Conservation (phyloP, 2,888 invertebrate species). For the Parascotia fuliginaria region DNA sequence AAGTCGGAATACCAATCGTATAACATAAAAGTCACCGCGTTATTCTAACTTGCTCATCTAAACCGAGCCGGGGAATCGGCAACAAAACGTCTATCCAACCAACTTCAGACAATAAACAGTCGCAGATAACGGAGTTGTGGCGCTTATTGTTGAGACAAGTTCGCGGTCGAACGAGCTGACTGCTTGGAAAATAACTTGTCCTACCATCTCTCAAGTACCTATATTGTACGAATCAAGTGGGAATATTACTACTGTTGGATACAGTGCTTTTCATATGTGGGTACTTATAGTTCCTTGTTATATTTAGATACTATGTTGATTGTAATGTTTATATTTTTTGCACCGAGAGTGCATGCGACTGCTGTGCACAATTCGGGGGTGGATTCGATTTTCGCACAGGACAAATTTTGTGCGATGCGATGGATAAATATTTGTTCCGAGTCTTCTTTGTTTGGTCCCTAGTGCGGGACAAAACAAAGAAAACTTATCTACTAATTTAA, state of each 20-base stretch:
- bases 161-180: constrained; percentile 40
- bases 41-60: constrained; percentile 75
- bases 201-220: constrained; percentile 33
- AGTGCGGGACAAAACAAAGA: too few species aligned
- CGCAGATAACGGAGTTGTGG: constrained; percentile 68
- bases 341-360: too few species aligned
- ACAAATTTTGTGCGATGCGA: too few species aligned
- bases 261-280: too few species aligned
- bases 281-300: too few species aligned
- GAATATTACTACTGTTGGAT: neutral
- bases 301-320: too few species aligned
- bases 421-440: too few species aligned
- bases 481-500: too few species aligned
- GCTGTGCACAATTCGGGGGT: too few species aligned
- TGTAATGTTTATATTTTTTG: too few species aligned
- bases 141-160: constrained; percentile 51
- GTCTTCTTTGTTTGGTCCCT: too few species aligned
- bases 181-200: constrained; percentile 61
- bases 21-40: constrained; percentile 47
- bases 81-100: constrained; percentile 75
- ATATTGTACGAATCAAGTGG: neutral
- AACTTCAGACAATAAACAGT: constrained; percentile 82
- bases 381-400: too few species aligned
- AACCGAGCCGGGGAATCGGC: constrained; percentile 69
- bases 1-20: constrained; percentile 39